Evolutionary conservation across 2,797 vertebrate species (phyloP).

Genomic region (Myotis vivesi): DNA sequence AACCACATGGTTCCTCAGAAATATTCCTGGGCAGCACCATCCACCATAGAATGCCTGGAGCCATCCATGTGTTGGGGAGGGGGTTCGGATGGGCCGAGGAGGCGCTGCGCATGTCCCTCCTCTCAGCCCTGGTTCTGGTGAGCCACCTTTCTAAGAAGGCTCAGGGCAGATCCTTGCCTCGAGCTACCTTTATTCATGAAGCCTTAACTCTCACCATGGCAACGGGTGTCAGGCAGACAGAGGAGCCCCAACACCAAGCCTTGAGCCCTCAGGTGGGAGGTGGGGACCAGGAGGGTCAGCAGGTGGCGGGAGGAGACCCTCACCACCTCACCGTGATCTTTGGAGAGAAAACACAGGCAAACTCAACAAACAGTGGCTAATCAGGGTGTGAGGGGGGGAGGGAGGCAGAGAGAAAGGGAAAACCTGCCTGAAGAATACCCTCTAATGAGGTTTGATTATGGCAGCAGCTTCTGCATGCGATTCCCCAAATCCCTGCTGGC

Average conservation of each 20-base stretch:
- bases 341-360: constrained; percentile 59
- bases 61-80: rapidly evolving
- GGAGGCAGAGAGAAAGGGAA: constrained; percentile 55
- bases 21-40: not conserved
- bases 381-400: constrained; percentile 69
- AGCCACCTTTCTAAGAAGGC: not conserved
- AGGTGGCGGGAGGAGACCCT: not conserved
- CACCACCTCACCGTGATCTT: constrained; percentile 2
- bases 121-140: not conserved
- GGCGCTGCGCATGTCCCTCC: rapidly evolving
- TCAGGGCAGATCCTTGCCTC: not conserved
- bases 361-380: constrained; percentile 73
- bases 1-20: not conserved
- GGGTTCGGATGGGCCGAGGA: not conserved
- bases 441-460: constrained; percentile 87
- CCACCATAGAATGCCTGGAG: rapidly evolving
- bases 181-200: constrained; percentile 58
- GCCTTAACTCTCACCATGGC: constrained; percentile 75
- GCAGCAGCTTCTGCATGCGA: constrained; percentile 76
- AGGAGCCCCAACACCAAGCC: not conserved
- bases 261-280: not conserved
- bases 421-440: constrained; percentile 84
- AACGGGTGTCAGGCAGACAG: constrained; percentile 50
- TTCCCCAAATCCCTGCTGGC: constrained; percentile 82
- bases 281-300: not conserved